Percentiles rank a stretch among this genome's conserved stretches.
Evolutionary conservation across 2,113 vertebrate genomes (phyloP).

Genomic region (Lepisosteus oculatus): DNA sequence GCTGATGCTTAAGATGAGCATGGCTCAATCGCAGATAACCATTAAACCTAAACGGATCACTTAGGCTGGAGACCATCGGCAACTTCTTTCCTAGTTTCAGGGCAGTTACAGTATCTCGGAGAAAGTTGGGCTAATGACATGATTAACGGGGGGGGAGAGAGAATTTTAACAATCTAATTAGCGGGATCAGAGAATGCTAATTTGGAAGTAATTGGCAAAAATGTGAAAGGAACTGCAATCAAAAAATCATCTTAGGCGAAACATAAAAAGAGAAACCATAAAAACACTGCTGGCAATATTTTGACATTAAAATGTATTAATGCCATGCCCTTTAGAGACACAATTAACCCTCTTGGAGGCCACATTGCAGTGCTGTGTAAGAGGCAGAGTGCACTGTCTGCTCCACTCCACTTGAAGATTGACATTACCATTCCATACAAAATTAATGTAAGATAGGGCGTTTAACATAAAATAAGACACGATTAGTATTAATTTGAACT

Average conservation of each 20-base stretch:
- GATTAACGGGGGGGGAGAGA: too few relatives aligned
- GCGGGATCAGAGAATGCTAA: too few relatives aligned
- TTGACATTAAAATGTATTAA: slow-evolving; percentile 71
- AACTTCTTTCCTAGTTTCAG: too few relatives aligned
- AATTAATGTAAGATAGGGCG: not conserved
- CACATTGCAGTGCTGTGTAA: slow-evolving; percentile 26
- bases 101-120: too few relatives aligned
- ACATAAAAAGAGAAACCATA: slow-evolving; percentile 35
- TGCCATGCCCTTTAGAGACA: slow-evolving; percentile 69
- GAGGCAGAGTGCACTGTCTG: slow-evolving; percentile 17
- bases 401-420: slow-evolving; percentile 22
- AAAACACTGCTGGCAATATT: slow-evolving; percentile 49
- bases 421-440: slow-evolving; percentile 6
- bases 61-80: too few relatives aligned
- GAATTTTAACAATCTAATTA: too few relatives aligned
- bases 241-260: slow-evolving; percentile 22
- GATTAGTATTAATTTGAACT: slow-evolving; percentile 18
- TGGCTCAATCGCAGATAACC: too few relatives aligned
- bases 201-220: slow-evolving; percentile 34
- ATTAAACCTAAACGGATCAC: too few relatives aligned
- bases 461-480: slow-evolving; percentile 8
- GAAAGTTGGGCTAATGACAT: too few relatives aligned
- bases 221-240: slow-evolving; percentile 24
- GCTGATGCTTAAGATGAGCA: too few relatives aligned
- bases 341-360: slow-evolving; percentile 60